A percentile compares a stretch with the other conserved stretches of the same genome.
Evolutionary conservation across 1,140 invertebrate species (phyloP).

Genomic region (Idris sp.): DNA sequence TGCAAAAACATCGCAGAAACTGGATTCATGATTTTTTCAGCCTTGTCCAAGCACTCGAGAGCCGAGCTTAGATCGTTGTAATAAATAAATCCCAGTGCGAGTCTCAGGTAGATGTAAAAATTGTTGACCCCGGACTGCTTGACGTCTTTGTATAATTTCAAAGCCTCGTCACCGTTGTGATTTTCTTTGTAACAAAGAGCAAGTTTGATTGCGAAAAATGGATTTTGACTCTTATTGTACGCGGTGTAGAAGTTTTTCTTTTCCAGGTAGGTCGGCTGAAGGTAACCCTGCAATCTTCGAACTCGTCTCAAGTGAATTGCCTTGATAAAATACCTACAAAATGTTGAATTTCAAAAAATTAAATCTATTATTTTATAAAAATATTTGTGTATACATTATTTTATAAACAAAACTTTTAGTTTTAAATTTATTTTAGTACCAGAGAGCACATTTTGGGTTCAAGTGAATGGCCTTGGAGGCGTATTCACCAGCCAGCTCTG

Average conservation of each 20-base stretch:
- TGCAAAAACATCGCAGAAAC: constrained; percentile 4
- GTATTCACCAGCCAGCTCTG: not conserved
- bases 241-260: not conserved
- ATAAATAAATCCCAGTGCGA: constrained; percentile 18
- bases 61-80: not conserved
- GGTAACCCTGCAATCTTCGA: not conserved
- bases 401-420: too few species aligned
- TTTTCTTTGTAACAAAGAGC: constrained; percentile 29
- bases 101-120: not conserved
- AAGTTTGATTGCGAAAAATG: constrained; percentile 4
- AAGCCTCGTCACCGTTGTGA: not conserved
- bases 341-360: too few species aligned
- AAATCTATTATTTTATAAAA: too few species aligned
- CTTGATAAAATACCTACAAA: too few species aligned
- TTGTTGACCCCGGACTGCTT: not conserved
- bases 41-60: constrained; percentile 14
- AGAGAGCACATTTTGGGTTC: constrained; percentile 8
- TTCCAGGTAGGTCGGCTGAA: not conserved
- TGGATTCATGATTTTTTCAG: not conserved
- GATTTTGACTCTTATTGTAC: not conserved
- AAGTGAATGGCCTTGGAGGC: not conserved
- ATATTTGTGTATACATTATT: too few species aligned
- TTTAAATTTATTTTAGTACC: too few species aligned
- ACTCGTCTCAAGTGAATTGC: not conserved
- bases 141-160: constrained; percentile 1